Percentiles rank a stretch among this genome's conserved stretches.
Conservation (phyloP, 35 echinoderm and acorn worm species). For the Holothuria glaberrima region DNA sequence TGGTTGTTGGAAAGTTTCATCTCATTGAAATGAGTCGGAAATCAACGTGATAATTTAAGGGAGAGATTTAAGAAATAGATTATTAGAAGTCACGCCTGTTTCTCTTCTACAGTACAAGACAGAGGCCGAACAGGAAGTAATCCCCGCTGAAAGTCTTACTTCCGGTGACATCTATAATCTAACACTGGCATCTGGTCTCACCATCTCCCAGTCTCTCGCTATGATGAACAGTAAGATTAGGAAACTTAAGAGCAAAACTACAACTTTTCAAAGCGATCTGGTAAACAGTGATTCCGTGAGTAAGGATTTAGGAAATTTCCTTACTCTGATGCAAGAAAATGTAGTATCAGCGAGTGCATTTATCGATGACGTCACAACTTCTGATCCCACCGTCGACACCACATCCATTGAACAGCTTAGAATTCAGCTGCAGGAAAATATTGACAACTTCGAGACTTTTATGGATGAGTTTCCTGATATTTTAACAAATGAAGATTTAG, state of each 20-base stretch:
- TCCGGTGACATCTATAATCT: constrained; percentile 70
- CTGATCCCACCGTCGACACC: background rate
- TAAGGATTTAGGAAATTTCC: background rate
- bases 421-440: constrained; percentile 39
- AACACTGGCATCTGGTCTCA: constrained; percentile 79
- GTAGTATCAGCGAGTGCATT: background rate
- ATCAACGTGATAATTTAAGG: too few species aligned
- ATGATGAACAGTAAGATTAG: constrained; percentile 34
- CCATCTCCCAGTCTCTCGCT: constrained; percentile 42
- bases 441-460: constrained; percentile 30
- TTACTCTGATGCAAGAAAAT: background rate
- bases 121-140: constrained; percentile 13
- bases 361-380: background rate
- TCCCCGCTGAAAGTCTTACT: constrained; percentile 47
- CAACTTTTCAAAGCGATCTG: background rate
- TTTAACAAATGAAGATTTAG: constrained; percentile 20
- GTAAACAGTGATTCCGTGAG: background rate
- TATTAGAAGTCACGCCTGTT: too few species aligned
- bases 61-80: too few species aligned
- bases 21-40: too few species aligned
- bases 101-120: constrained; percentile 85
- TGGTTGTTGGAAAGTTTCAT: too few species aligned
- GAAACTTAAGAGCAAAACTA: constrained; percentile 16
- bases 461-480: constrained; percentile 38
- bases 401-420: constrained; percentile 38